These are phyloP conservation scores for Drosophila elegans DNA, from an alignment of 1,140 invertebrate species.

Conservation along the genomic window DNA sequence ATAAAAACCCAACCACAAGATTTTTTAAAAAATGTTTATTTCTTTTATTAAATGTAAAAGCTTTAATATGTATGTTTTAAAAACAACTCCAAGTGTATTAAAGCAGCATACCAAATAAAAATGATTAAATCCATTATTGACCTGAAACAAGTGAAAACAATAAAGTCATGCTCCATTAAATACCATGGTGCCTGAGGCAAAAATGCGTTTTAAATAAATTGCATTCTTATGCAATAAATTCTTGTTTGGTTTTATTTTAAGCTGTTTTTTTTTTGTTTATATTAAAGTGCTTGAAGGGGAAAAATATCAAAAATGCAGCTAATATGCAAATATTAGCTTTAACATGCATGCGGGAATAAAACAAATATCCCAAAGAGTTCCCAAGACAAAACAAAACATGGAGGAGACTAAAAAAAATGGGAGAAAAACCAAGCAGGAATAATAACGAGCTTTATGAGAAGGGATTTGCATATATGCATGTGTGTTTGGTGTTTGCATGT, in stretches of 20 bases:
- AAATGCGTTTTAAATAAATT: slow-evolving; percentile 35
- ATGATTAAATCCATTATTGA: slow-evolving; percentile 19
- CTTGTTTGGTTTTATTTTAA: slow-evolving; percentile 31
- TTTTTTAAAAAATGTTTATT: too few species aligned
- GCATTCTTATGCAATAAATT: slow-evolving; percentile 33
- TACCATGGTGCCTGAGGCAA: background rate
- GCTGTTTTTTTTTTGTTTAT: slow-evolving; percentile 1
- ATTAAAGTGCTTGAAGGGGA: background rate
- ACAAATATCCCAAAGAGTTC: slow-evolving; percentile 42
- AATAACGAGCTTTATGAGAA: slow-evolving; percentile 48
- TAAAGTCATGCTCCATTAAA: slow-evolving; percentile 24
- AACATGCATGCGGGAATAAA: slow-evolving; percentile 43
- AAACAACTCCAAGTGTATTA: background rate
- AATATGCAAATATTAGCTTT: slow-evolving; percentile 54
- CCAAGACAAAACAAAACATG: slow-evolving; percentile 29
- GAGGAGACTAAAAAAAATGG: slow-evolving; percentile 8
- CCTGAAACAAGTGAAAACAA: slow-evolving; percentile 19
- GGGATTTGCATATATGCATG: slow-evolving; percentile 36
- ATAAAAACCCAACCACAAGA: background rate
- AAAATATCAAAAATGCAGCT: slow-evolving; percentile 23
- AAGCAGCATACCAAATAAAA: background rate
- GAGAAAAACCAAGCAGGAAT: slow-evolving; percentile 38
- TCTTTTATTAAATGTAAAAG: background rate
- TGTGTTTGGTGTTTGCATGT: slow-evolving; percentile 14
- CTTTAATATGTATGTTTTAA: background rate